Conservation (phyloP, 2,797 vertebrate species). For the Percopsis omiscomaycus region DNA sequence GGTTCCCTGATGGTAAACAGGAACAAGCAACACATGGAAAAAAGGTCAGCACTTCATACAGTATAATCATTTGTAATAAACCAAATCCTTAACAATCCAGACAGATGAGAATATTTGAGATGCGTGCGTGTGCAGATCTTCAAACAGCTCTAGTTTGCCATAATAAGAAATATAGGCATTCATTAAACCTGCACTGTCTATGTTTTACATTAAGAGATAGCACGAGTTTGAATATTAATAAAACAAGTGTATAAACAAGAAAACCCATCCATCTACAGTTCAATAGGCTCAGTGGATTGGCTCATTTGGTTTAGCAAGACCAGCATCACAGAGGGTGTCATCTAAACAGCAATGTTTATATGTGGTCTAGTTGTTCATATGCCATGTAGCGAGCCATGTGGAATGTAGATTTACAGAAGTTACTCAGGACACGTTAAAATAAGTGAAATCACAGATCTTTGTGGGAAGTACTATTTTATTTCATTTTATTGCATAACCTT, state of each 20-base stretch:
- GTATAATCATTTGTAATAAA: neutral
- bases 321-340: too few relatives aligned
- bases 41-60: slow-evolving; percentile 11
- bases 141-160: neutral
- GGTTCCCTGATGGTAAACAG: neutral
- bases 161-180: neutral
- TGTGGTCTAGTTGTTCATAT: neutral
- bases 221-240: too few relatives aligned
- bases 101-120: neutral
- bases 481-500: neutral
- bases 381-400: too few relatives aligned
- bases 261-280: too few relatives aligned
- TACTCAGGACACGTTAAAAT: neutral
- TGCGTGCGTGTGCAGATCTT: neutral
- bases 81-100: neutral
- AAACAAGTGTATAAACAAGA: too few relatives aligned
- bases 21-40: slow-evolving; percentile 1
- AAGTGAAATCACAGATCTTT: neutral
- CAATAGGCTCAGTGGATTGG: too few relatives aligned
- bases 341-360: too few relatives aligned
- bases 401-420: too few relatives aligned
- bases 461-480: neutral
- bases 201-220: too few relatives aligned
- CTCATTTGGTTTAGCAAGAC: too few relatives aligned
- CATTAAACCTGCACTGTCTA: too few relatives aligned